Evolutionary conservation across 2,888 invertebrate genomes (phyloP), one percentile per base, ranked within the genome.

Genomic region (Stegana nigrithorax): DNA sequence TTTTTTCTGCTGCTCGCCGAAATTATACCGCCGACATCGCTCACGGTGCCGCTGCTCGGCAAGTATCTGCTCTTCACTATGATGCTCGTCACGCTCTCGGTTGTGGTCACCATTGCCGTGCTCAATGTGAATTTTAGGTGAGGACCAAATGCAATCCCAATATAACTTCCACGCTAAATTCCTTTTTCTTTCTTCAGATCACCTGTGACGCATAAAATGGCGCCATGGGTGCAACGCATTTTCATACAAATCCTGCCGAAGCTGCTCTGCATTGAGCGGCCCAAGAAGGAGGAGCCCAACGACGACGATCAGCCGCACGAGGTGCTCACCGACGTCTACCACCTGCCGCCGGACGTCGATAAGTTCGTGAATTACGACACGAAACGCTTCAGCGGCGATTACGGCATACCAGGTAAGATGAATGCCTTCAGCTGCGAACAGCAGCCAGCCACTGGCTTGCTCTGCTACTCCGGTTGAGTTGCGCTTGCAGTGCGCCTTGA

Each of bases 1-100:
- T 96, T 96, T 89, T 96, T 96, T 88, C 89, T 96, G 82, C 89
- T 96, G 76, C 88, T 97, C 84, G 95, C 94, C 81, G 96, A 96
- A 88, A 96, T 96, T 84, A 96, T 96, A 85, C 96, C 96, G 75
- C 95, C 96, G 60, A 96, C 96, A 71, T 96, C 96, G 73, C 88
- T 96, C 74, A 95, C 96, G 71, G 95, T 96, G 76, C 96, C 96
- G 70, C 88, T 96, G 71, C 88, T 95, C 81, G 96, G 96, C 79
- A 95, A 94, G 88, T 96, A 96, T 88, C 89, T 96, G 76, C 89
- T 96, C 75, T 96, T 96, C 87, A 96, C 96, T 73, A 96, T 96
- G 96, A 93, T 95, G 87, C 89, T 96, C 82, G 96, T 96, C 81
- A 96, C 96, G 70, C 88, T 96, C 73, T 96, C 95, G 70, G 95